A percentile compares a stretch with the other conserved stretches of the same genome.
Conservation (phyloP, 2,888 invertebrate species). For the Dryococelus australis region DNA sequence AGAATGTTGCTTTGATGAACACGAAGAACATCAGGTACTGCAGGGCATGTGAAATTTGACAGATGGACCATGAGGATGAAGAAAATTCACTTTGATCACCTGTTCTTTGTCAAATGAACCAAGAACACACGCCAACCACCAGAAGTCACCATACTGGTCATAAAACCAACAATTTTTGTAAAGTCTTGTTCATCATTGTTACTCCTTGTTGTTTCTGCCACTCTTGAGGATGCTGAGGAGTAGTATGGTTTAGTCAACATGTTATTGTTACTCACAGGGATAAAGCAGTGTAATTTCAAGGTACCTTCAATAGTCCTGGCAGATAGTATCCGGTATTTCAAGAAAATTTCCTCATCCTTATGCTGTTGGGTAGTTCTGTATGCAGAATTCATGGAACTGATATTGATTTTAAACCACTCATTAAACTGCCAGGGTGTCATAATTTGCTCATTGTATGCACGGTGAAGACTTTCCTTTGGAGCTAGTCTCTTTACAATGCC, state of each 20-base stretch:
- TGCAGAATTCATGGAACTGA: neutral
- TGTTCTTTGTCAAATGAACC: constrained; percentile 23
- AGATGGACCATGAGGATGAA: constrained; percentile 20
- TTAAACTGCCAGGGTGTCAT: too few relatives aligned
- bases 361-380: too few relatives aligned
- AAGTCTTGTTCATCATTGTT: constrained; percentile 13
- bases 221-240: constrained; percentile 25
- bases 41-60: constrained; percentile 16
- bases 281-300: too few relatives aligned
- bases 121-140: constrained; percentile 31
- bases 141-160: constrained; percentile 26
- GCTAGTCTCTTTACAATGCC: too few relatives aligned
- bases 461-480: neutral
- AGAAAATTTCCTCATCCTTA: too few relatives aligned
- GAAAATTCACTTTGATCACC: constrained; percentile 29
- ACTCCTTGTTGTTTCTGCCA: constrained; percentile 19
- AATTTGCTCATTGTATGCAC: neutral
- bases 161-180: constrained; percentile 23
- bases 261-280: too few relatives aligned
- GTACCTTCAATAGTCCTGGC: too few relatives aligned
- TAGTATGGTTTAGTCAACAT: too few relatives aligned
- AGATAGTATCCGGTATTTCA: neutral
- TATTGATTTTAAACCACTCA: neutral
- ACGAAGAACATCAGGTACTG: constrained; percentile 4
- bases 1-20: too few relatives aligned